Base-by-base conservation (phyloP, 2,888 invertebrate genomes). In the Epistrophe eligans region DNA sequence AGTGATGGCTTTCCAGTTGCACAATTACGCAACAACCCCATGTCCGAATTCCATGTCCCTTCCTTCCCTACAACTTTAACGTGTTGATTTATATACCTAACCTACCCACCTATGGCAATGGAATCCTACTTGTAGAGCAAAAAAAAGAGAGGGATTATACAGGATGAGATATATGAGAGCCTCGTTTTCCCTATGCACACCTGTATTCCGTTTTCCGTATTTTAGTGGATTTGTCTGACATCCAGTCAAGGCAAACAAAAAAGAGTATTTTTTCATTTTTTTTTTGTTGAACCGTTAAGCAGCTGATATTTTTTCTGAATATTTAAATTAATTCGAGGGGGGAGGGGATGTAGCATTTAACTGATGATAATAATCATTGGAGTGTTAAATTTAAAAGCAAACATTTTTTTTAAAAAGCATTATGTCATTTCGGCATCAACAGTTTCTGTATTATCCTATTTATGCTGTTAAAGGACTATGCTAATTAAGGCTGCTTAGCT, bases 11-110 rank as follows among this genome's bases (percentile, higher is more conserved):
- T 66, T 71, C 55, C 73, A 62, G 73, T 82, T 85, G 77, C 71
- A 76, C 58, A 72, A 79, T 87, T 87, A 84, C 84, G 84, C 84
- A 84, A 84, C 81, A 60, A 45, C 45, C 76, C 45, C 77, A 40
- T n/a, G 55, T 28, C n/a, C 28, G 45, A 13, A 32, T 48, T 43
- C 48, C 48, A 24, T 62, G 17, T 62, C 17, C 35, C n/a, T 55
- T 6, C 24, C 50, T 48, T 32, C 28, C 67, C 67, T 52, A 52
- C 35, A 74, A 48, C 9, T 74, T 48, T 57, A 71, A 70, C 77
- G 57, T 77, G 82, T 82, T 82, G 77, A 71, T 79, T 40, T 50
- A 67, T 38, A 15, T 38, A 67, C 28, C 13, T 50, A 24, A 66
- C 35, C 35, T 2, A 8, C 17, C 15, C 13, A 11, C 58, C 40